Base-by-base conservation (phyloP, 2,888 invertebrate species). In the Adineta ricciae region DNA sequence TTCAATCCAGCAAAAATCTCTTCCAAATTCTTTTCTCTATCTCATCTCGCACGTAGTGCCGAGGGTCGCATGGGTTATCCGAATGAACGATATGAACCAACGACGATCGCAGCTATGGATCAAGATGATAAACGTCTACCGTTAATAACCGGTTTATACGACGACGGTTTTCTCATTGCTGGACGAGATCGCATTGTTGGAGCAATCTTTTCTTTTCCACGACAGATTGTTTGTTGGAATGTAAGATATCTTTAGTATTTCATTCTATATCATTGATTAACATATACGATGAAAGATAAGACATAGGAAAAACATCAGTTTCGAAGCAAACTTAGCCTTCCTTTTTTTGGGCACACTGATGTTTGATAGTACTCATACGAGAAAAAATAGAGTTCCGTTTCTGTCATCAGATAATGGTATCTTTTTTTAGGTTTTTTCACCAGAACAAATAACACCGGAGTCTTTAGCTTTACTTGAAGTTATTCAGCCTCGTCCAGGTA, bases 221-320 rank as follows among this genome's bases (percentile, higher is more conserved):
- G 78, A 78, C 78, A 78, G 41, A 41, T 78, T 78, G 41, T 78
- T 38, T 78, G 78, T 41, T 78, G 78, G 78, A 78, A 78, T 78
- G 78, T 78, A 41, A 41, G 78, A 46, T 46, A 46, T 46, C 11
- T 46, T 11, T 8, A 46, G 46, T 46, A 46, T 46, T 46, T 46
- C 46, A 46, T 11, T n/a, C n/a, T n/a, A n/a, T n/a, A n/a, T n/a
- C n/a, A n/a, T n/a, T n/a, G n/a, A n/a, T n/a, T n/a, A n/a, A n/a
- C n/a, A n/a, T n/a, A n/a, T n/a, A n/a, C n/a, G n/a, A n/a, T n/a
- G n/a, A n/a, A n/a, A n/a, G n/a, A n/a, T n/a, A n/a, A n/a, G n/a
- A n/a, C n/a, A n/a, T n/a, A n/a, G n/a, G n/a, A n/a, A n/a, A n/a
- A n/a, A n/a, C n/a, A n/a, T n/a, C n/a, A n/a, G n/a, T n/a, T n/a